Evolutionary conservation across 2,888 invertebrate species (phyloP), one percentile per base, ranked within the genome.

Genomic region (Catonia carolina): DNA sequence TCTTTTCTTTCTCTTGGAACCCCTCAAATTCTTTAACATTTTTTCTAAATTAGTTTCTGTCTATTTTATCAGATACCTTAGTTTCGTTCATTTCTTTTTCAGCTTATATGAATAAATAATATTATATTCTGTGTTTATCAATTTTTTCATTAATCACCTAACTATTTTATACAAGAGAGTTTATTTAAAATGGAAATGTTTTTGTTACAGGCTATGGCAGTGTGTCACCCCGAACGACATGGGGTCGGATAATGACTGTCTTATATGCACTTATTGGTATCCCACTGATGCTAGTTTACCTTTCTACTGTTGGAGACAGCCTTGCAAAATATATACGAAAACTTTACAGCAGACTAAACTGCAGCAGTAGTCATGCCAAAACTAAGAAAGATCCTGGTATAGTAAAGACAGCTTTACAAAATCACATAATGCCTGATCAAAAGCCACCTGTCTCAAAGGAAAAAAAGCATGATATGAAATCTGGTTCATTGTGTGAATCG

Each of bases 221-320:
- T 68, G 84, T 90, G 58, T 83, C 87, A 2, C 91, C 92, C 2
- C 79, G 82, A 65, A 90, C 89, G 2, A 77, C 86, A 36, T 85
- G 82, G 78, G 91, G 91, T 23, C 84, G 85, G 66, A 72, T 89
- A 64, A 86, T 85, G 59, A 89, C 91, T n/a, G 83, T 91, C 62
- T 77, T 86, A 57, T 92, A 91, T 74, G 89, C 91, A 0, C 79
- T 90, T 59, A 78, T 89, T 59, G 92, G 93, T 52, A 92, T 93
- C 65, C 93, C 93, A 18, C 78, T 93, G 67, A 87, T 93, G 76
- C 78, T 93, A 72, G 80, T 93, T 53, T 93, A 93, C 73, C 78
- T 93, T 55, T 89, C 91, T 53, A 89, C 90, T 50, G 85, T 91
- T 63, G 93, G 92, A 41, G 89, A 89, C 69, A 84, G 87, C 15